Evolutionary conservation across 1,140 invertebrate species (phyloP), one percentile per base, ranked within the genome.

Genomic region (Dreissena rostriformis): DNA sequence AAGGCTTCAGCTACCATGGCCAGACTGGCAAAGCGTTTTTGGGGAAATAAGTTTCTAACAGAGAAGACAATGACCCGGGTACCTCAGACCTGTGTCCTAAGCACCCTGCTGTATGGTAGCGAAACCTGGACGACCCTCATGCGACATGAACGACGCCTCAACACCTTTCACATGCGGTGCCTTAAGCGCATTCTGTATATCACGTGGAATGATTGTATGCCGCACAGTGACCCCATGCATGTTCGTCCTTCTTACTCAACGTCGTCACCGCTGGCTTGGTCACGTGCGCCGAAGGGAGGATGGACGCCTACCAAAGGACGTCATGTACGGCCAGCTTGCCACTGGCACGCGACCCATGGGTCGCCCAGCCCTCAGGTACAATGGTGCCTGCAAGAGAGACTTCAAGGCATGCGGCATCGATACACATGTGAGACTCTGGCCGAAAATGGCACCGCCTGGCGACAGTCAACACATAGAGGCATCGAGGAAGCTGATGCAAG

Each of bases 141-240:
- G n/a, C 55, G 63, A 53, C 76, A 88, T 14, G 73, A 63, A 49
- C 53, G 52, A 11, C 51, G 66, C 39, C 79, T 88, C 24, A 70
- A 88, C 8, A 19, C 65, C 0, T 88, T 86, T 68, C 73, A 87
- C n/a, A n/a, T 71, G 55, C 29, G 55, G 2, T 81, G 81, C 55
- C 71, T 81, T 6, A n/a, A 72, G 12, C 52, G 39, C 2, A 39
- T 39, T 39, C 8, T 82, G 8, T n/a, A 57, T 24, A 85, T 85
- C 4, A 22, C 8, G 8, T 81, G 86, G 6, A 29, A 84, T 10
- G 70, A 86, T 17, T 14, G 49, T 17, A 39, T 86, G 72, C 24
- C 84, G 22, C 68, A 87, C 71, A 73, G 19, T 19, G 22, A 77
- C n/a, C 39, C 63, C 14, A 70, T 39, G 28, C 26, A 49, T 6